Conservation (phyloP, 2,888 invertebrate species). For the Diarsia brunnea region DNA sequence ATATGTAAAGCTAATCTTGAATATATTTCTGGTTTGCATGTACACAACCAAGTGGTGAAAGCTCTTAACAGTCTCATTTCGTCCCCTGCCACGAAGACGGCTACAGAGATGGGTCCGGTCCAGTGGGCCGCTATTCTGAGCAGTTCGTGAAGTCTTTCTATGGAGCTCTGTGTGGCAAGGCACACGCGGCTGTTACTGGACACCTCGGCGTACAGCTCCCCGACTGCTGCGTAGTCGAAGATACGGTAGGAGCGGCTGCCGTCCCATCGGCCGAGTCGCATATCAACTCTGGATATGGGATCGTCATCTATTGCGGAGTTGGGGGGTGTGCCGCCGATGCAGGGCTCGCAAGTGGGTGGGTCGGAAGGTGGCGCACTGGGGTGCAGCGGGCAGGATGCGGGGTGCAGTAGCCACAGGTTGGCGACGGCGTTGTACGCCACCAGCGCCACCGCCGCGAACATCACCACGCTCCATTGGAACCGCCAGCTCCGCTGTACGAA, state of each 20-base stretch:
- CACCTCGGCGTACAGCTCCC: conserved; percentile 92
- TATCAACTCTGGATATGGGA: conserved; percentile 91
- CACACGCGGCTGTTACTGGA: conserved; percentile 92
- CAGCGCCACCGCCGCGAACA: conserved; percentile 92
- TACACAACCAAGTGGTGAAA: conserved; percentile 94
- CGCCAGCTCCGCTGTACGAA: conserved; percentile 87
- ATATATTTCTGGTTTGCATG: conserved; percentile 93
- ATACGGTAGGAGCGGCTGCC: conserved; percentile 92
- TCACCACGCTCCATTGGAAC: conserved; percentile 93
- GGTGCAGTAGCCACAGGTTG: conserved; percentile 84
- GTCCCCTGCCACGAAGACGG: conserved; percentile 95
- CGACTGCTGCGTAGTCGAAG: conserved; percentile 94
- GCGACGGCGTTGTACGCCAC: conserved; percentile 90
- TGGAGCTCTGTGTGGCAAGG: conserved; percentile 96
- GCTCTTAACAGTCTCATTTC: conserved; percentile 94
- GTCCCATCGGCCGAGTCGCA: conserved; percentile 94
- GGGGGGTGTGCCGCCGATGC: conserved; percentile 79
- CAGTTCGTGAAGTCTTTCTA: conserved; percentile 95
- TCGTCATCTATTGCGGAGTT: conserved; percentile 81
- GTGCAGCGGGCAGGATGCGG: conserved; percentile 76
- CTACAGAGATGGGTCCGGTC: conserved; percentile 96
- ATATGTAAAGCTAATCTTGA: conserved; percentile 95
- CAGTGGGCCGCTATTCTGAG: conserved; percentile 95
- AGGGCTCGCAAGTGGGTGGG: conserved; percentile 83
- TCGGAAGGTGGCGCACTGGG: conserved; percentile 74